Conservation (phyloP, 92 coral and sea anemone genomes). For the Plumapathes pennacea region DNA sequence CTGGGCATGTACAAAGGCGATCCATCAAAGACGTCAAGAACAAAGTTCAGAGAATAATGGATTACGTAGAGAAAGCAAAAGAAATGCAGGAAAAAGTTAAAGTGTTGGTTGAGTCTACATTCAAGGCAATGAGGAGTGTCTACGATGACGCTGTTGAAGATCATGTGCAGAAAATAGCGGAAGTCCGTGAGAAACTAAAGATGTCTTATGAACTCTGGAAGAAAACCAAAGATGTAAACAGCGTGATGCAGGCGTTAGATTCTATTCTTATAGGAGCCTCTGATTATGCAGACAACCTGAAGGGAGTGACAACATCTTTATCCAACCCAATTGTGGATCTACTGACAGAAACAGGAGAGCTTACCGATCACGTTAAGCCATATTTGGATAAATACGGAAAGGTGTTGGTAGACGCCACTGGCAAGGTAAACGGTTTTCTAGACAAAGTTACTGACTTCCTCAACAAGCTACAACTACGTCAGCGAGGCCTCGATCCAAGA, state of each 20-base stretch:
- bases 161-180: slow-evolving; percentile 55
- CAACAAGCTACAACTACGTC: slow-evolving; percentile 84
- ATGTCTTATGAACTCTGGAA: slow-evolving; percentile 64
- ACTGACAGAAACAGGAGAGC: slow-evolving; percentile 73
- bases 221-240: slow-evolving; percentile 62
- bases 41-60: slow-evolving; percentile 51
- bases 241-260: slow-evolving; percentile 79
- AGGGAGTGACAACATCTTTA: slow-evolving; percentile 58
- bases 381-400: slow-evolving; percentile 58
- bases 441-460: slow-evolving; percentile 73
- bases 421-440: slow-evolving; percentile 64
- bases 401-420: slow-evolving; percentile 49
- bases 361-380: slow-evolving; percentile 73
- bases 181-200: slow-evolving; percentile 66
- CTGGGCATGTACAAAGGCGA: slow-evolving; percentile 25
- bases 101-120: slow-evolving; percentile 65
- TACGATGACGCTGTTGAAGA: slow-evolving; percentile 69
- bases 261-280: slow-evolving; percentile 64
- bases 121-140: slow-evolving; percentile 68
- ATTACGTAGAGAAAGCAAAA: slow-evolving; percentile 57
- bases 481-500: slow-evolving; percentile 71
- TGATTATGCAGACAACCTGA: slow-evolving; percentile 60
- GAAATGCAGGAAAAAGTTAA: slow-evolving; percentile 66
- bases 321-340: slow-evolving; percentile 75
- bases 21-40: slow-evolving; percentile 36